Evolutionary conservation across 1,140 invertebrate species (phyloP).

Genomic region (Thaumatotibia leucotreta): DNA sequence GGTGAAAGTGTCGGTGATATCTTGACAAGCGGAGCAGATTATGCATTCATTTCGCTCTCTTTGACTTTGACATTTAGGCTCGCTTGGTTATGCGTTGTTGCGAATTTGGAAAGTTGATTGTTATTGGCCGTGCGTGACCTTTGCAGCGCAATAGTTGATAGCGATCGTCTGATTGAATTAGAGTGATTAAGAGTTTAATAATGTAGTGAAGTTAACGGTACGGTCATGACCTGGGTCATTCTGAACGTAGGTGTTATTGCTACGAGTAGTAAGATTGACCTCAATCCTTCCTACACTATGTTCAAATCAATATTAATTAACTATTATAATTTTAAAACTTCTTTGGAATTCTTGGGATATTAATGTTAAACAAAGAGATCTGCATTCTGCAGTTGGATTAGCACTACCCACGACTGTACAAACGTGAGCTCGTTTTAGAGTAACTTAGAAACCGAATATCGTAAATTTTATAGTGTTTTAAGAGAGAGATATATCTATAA

Average conservation of each 20-base stretch:
- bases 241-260: background rate
- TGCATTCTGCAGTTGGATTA: no score
- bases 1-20: constrained; percentile 45
- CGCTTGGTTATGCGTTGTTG: background rate
- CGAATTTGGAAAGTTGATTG: constrained; percentile 2
- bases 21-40: constrained; percentile 37
- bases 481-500: no score
- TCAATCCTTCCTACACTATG: no score
- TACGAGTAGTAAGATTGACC: background rate
- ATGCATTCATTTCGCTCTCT: constrained; percentile 38
- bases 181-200: background rate
- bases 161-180: background rate
- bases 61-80: constrained; percentile 21
- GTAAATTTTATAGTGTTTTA: no score
- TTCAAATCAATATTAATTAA: background rate
- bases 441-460: no score
- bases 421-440: no score
- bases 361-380: no score
- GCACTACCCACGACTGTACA: no score
- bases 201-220: background rate
- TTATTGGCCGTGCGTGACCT: background rate
- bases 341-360: no score
- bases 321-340: background rate
- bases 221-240: background rate
- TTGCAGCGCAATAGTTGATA: background rate